Conservation (phyloP, 1,140 invertebrate species). For the Periplaneta americana region DNA sequence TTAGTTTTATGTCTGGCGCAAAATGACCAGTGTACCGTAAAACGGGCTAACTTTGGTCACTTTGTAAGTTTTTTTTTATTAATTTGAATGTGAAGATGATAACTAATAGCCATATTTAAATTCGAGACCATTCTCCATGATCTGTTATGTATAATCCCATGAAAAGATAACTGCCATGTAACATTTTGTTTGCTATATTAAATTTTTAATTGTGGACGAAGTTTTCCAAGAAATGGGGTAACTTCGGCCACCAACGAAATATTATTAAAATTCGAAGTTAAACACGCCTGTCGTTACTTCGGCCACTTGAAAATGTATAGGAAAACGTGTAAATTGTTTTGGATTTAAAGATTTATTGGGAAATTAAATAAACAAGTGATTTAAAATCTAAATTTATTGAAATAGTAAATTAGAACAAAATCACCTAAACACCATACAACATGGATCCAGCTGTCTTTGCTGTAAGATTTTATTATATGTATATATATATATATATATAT, state of each 20-base stretch:
- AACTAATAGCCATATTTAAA: not conserved
- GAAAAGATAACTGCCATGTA: not conserved
- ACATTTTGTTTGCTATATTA: not conserved
- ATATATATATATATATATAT: too few relatives aligned
- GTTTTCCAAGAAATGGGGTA: not conserved
- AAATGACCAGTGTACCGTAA: not conserved
- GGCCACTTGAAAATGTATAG: not conserved
- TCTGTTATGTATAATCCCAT: not conserved
- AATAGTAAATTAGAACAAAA: too few relatives aligned
- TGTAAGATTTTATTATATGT: too few relatives aligned
- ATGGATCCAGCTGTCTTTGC: too few relatives aligned
- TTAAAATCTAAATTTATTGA: too few relatives aligned
- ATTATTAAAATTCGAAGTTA: not conserved
- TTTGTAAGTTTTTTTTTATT: not conserved
- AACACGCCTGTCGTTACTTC: not conserved
- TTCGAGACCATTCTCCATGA: not conserved
- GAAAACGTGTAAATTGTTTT: too few relatives aligned
- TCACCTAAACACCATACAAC: too few relatives aligned
- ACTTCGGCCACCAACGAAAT: not conserved
- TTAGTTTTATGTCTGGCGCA: too few relatives aligned
- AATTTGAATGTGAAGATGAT: not conserved
- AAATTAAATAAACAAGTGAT: too few relatives aligned
- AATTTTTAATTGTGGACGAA: not conserved
- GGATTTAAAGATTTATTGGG: too few relatives aligned
- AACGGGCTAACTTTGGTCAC: not conserved